A percentile compares a stretch with the other conserved stretches of the same genome.
Conservation (phyloP, 2,888 invertebrate genomes). For the Hoplodrina ambigua region DNA sequence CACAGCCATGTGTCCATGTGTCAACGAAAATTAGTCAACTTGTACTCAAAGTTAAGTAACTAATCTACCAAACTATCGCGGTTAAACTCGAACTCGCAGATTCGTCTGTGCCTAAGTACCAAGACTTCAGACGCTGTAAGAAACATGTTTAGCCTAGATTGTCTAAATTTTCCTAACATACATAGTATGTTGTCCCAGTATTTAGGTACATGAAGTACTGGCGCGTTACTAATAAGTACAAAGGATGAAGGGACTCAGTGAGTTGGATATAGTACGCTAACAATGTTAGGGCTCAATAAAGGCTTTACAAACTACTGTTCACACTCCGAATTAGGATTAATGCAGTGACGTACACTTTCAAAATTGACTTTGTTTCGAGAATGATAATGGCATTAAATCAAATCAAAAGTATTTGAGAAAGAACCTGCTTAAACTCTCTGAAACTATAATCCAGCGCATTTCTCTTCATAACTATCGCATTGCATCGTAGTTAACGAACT, state of each 20-base stretch:
- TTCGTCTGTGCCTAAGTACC: constrained; percentile 58
- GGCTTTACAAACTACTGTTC: neutral
- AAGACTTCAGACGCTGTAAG: constrained; percentile 65
- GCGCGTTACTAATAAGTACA: constrained; percentile 16
- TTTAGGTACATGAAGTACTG: constrained; percentile 59
- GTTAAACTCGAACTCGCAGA: constrained; percentile 29
- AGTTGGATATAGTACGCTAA: constrained; percentile 15
- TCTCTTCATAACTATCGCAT: neutral
- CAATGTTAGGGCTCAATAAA: constrained; percentile 2
- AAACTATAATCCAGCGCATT: constrained; percentile 4
- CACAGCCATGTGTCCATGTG: constrained; percentile 6
- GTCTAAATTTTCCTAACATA: constrained; percentile 40
- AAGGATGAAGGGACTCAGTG: constrained; percentile 26
- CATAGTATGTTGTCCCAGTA: constrained; percentile 65
- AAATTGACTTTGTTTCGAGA: neutral
- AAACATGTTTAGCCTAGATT: constrained; percentile 57
- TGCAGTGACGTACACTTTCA: neutral
- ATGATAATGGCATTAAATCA: neutral
- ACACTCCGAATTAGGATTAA: neutral
- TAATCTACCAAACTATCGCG: constrained; percentile 1
- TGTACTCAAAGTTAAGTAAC: neutral
- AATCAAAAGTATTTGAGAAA: constrained; percentile 7
- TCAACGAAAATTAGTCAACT: neutral
- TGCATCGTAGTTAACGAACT: neutral
- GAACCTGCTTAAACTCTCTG: neutral